Base-by-base conservation (phyloP, 1,140 invertebrate species). In the Anastrepha obliqua region DNA sequence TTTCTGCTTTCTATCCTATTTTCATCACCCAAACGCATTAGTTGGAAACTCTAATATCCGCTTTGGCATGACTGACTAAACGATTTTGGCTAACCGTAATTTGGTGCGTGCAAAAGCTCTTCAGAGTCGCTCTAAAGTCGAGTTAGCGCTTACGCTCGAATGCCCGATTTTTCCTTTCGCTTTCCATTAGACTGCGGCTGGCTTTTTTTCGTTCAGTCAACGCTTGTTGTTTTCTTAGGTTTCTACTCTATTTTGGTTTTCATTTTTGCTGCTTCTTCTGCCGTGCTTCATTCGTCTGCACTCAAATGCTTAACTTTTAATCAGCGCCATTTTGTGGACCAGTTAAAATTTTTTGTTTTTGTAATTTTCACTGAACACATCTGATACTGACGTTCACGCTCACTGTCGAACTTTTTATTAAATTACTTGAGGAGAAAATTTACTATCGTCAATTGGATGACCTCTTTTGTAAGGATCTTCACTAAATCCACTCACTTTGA, bases 51-150 rank as follows among this genome's bases (percentile, higher is more conserved):
- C 17, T 44, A 2, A 70, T 44, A 70, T 70, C 67, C 67, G 67
- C 42, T 39, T 47, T 39, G 67, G 67, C 67, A 74, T 74, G 67
- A 42, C 67, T 47, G 67, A 47, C 67, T 74, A 74, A 74, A 47
- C 67, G 67, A 17, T 55, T 74, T 74, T 74, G 67, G 42, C 42
- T n/a, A 44, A 44, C 67, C 67, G 42, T 42, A 74, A 42, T 74
- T 74, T 47, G 39, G 42, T 44, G 67, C 67, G 67, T 74, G 13
- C 67, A 42, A 74, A 74, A 74, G 67, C 67, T 67, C 0, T 29
- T 42, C 64, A 67, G 39, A 39, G 64, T 9, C 64, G 7, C 64
- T 13, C 64, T 39, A 39, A 67, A 67, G 64, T 67, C 67, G 39
- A 44, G 42, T 74, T 74, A 42, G 67, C 39, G 17, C 67, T 74